phyloP scores from a whole-genome alignment of 2,113 vertebrate species.

The Nanorana parkeri region DNA sequence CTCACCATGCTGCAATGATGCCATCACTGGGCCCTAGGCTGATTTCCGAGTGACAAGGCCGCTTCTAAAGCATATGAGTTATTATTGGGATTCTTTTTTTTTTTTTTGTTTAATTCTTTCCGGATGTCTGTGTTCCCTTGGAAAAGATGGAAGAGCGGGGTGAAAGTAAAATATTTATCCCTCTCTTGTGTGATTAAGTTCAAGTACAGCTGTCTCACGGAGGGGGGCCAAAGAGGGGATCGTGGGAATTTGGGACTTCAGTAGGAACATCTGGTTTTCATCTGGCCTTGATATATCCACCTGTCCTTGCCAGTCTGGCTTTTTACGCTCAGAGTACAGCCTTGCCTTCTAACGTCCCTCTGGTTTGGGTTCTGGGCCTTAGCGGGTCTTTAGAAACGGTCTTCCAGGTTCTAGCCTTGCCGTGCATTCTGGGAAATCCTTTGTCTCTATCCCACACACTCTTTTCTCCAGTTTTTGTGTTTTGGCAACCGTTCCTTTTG shows the following conservation, averaged over 20 bases:
- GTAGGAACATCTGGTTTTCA: constrained; percentile 53
- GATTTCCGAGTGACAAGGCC: neutral
- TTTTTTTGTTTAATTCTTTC: neutral
- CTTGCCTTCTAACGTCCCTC: neutral
- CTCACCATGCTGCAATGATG: neutral
- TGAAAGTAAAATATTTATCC: constrained; percentile 55
- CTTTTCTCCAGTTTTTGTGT: neutral
- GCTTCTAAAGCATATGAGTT: neutral
- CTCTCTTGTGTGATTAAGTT: constrained; percentile 27
- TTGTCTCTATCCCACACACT: neutral
- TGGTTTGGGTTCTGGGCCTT: neutral
- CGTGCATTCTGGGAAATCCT: constrained; percentile 10
- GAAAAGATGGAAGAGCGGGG: constrained; percentile 21
- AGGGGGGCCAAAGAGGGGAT: constrained; percentile 48
- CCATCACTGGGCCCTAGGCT: constrained; percentile 1
- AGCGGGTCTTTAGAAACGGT: neutral
- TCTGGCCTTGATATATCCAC: constrained; percentile 50
- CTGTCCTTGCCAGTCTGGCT: constrained; percentile 48
- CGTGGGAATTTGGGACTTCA: constrained; percentile 40
- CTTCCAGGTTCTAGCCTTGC: neutral
- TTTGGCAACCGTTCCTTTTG: constrained; percentile 26
- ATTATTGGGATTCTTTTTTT: neutral
- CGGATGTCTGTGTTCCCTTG: constrained; percentile 14
- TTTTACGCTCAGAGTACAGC: too few species aligned
- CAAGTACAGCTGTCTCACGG: constrained; percentile 45